Evolutionary conservation across 2,113 vertebrate species (phyloP), one percentile per base, ranked within the genome.

Genomic region (Hydropotes inermis): DNA sequence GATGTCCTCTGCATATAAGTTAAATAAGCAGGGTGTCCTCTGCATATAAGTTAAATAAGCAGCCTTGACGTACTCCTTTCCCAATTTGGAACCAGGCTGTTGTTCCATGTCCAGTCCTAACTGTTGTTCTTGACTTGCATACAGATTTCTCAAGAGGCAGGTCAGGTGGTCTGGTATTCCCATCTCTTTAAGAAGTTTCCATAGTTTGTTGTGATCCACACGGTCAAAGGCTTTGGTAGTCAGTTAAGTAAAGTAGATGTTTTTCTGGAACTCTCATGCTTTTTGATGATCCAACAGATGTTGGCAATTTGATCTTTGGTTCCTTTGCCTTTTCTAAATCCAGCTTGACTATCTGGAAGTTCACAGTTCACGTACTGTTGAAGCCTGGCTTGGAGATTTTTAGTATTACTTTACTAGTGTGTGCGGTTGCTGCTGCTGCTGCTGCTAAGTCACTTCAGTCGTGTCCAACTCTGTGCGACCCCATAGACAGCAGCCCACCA

Each of bases 301-400:
- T 70, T 70, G 17, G 9, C 17, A 11, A 11, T 70, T 70, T 70
- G 64, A 70, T 70, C n/a, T 70, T 5, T 70, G 33, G 4, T 70
- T 70, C n/a, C 9, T 70, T 8, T 36, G 64, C 64, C 17, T 70
- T 70, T 70, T 21, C 64, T 70, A 70, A 70, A 70, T 36, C n/a
- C n/a, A 70, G 17, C 17, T 67, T 67, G 33, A 67, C n/a, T 16
- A 70, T 70, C 9, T 70, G n/a, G n/a, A 36, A 67, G 17, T 21
- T 67, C 17, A 67, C 0, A 1, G 17, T 36, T 67, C n/a, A 67
- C 1, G 0, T 21, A 36, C 9, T 19, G 8, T 36, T 36, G 64
- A 70, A 36, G n/a, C 64, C 9, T 21, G 64, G 33, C 64, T 70
- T 70, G n/a, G 17, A 70, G 64, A 70, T 36, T 36, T 70, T 19